Evolutionary conservation across 2,797 vertebrate genomes (phyloP), one percentile per base, ranked within the genome.

Genomic region (Phalloptychus januarius): DNA sequence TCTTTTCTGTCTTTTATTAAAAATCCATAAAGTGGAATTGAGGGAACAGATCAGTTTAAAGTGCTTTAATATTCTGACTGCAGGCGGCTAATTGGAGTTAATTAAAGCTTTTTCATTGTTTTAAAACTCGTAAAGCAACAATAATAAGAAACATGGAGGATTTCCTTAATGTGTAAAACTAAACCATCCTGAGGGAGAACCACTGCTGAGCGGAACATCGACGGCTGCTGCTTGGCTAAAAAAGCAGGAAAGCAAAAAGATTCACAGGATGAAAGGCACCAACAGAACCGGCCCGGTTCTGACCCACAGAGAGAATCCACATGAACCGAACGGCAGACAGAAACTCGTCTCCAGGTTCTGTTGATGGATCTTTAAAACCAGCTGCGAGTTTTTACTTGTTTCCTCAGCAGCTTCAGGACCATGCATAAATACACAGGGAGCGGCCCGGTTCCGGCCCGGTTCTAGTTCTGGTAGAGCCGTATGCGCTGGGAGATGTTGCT

Each of bases 401-500:
- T 15, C 20, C 78, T 75, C 38, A 82, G 78, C 80, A 77, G 83
- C 76, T 75, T 67, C 6, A 31, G 31, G 25, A 74, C 50, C 88
- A 88, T 89, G 88, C 88, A 89, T 76, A 76, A 71, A 79, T 77
- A 78, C 52, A 28, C 40, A 44, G 75, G 2, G 18, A 20, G 54
- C 25, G 11, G 54, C 2, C 42, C 44, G 70, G 42, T 33, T 10
- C 16, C 2, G 44, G 33, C 31, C 71, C 2, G 31, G 4, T 31
- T 78, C 81, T 93, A 95, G 88, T 65, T 78, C 44, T 86, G 87
- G 85, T 91, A 91, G 44, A 78, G 28, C 16, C 92, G 93, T 1
- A 99, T 75, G 42, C 95, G 92, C 93, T 98, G 98, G 0, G 91
- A 16, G 58, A 98, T 94, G 79, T 83, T 86, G 87, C 85, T 87